These are phyloP conservation scores for Drosophila atroscutellata DNA, from an alignment of 2,888 invertebrate genomes.

Conservation along the genomic window DNA sequence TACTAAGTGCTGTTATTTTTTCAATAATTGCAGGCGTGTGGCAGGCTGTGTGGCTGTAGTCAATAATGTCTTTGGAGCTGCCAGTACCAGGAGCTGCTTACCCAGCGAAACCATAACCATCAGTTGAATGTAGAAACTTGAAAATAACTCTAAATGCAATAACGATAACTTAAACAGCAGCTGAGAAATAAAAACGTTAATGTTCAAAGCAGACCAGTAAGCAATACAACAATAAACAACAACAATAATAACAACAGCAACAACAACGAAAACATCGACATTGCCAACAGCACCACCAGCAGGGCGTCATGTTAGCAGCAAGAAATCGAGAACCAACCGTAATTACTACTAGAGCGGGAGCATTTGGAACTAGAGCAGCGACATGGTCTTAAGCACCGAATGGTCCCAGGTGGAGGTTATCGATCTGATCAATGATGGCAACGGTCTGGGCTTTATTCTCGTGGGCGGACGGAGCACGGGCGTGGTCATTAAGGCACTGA, in stretches of 20 bases:
- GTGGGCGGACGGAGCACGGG: conserved; percentile 99
- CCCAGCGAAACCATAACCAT: conserved; percentile 48
- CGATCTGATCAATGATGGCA: conserved; percentile 98
- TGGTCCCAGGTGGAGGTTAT: conserved; percentile 99
- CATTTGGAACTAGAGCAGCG: conserved; percentile 32
- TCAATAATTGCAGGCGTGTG: conserved; percentile 72
- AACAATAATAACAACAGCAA: conserved; percentile 8
- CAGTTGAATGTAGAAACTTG: conserved; percentile 55
- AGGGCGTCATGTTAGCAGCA: conserved; percentile 55
- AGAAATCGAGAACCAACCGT: conserved; percentile 26
- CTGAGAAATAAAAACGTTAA: conserved; percentile 14
- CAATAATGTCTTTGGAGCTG: conserved; percentile 70
- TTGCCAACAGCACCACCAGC: conserved; percentile 13
- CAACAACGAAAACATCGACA: conserved; percentile 67
- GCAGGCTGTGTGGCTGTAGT: conserved; percentile 44
- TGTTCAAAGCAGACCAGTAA: conserved; percentile 27
- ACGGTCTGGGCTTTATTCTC: conserved; percentile 98
- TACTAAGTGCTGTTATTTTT: conserved; percentile 38
- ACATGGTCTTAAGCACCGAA: conserved; percentile 97
- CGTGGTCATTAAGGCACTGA: conserved; percentile 98
- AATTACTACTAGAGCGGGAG: conserved; percentile 19
- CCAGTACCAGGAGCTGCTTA: conserved; percentile 65
- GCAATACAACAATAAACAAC: conserved; percentile 15
- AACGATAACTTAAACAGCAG: conserved; percentile 46
- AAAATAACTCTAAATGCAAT: conserved; percentile 58